These are phyloP conservation scores for Saccopteryx bilineata DNA, from an alignment of 2,113 vertebrate species.

Conservation along the genomic window DNA sequence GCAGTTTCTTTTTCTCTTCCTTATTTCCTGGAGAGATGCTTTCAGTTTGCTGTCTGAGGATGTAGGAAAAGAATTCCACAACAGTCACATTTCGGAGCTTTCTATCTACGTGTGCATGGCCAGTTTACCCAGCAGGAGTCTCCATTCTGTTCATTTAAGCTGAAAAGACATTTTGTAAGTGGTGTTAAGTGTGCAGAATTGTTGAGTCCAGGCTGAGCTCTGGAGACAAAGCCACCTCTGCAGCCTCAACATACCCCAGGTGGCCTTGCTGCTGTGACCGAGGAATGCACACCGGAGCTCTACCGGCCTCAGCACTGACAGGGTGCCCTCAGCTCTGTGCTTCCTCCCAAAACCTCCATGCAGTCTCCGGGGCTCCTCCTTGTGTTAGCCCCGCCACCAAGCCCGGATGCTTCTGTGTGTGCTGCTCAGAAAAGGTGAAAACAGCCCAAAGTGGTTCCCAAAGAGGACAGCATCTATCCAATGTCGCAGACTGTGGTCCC, in stretches of 20 bases:
- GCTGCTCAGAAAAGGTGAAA: not conserved
- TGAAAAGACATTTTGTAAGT: not conserved
- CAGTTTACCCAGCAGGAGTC: not conserved
- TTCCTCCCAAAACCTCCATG: too few relatives aligned
- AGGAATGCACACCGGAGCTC: too few relatives aligned
- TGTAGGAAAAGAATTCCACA: too few relatives aligned
- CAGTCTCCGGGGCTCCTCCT: too few relatives aligned
- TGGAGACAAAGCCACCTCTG: fast-evolving
- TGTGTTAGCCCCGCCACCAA: too few relatives aligned
- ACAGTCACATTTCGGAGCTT: not conserved
- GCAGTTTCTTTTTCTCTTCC: not conserved
- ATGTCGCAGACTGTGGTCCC: not conserved
- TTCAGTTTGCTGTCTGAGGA: not conserved
- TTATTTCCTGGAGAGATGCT: not conserved
- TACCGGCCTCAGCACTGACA: too few relatives aligned
- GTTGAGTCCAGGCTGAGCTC: not conserved
- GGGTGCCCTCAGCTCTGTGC: too few relatives aligned
- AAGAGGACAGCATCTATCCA: too few relatives aligned
- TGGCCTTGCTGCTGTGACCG: fast-evolving
- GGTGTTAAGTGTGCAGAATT: not conserved
- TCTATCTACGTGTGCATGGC: not conserved
- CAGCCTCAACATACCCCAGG: fast-evolving
- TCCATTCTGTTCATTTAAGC: too few relatives aligned
- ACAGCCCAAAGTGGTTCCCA: too few relatives aligned
- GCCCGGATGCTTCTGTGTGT: fast-evolving